A percentile compares a stretch with the other conserved stretches of the same genome.
phyloP scores from a whole-genome alignment of 2,113 vertebrate species.

The Indicator indicator region DNA sequence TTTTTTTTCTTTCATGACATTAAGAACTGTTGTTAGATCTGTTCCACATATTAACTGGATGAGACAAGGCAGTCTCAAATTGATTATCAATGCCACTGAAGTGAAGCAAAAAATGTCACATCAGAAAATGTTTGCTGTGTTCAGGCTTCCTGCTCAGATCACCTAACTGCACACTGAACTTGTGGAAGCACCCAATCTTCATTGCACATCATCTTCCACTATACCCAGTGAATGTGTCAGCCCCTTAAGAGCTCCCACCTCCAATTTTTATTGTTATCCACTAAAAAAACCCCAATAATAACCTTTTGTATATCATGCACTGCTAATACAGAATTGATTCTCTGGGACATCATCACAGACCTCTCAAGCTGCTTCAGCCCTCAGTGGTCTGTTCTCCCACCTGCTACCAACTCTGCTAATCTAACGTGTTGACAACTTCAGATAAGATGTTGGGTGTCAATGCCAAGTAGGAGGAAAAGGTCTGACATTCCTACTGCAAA shows the following conservation, averaged over 20 bases:
- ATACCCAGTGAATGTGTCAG: fast-evolving
- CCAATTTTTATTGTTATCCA: neutral
- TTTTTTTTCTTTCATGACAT: neutral
- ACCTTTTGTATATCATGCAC: fast-evolving
- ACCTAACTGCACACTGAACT: neutral
- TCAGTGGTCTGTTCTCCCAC: neutral
- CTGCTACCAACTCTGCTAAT: neutral
- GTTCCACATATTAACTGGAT: neutral
- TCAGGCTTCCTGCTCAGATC: neutral
- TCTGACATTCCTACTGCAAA: neutral
- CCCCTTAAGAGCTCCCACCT: neutral
- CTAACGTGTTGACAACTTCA: neutral
- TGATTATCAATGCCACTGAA: neutral
- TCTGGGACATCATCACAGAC: neutral
- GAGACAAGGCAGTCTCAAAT: neutral
- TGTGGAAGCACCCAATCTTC: neutral
- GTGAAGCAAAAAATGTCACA: neutral
- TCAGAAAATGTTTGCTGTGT: fast-evolving
- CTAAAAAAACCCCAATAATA: neutral
- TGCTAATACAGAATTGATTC: neutral
- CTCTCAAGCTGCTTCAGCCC: neutral
- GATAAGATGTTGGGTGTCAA: neutral
- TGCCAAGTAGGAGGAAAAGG: neutral
- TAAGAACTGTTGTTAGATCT: neutral
- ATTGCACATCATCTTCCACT: neutral